Evolutionary conservation across 2,797 vertebrate genomes (phyloP), one percentile per base, ranked within the genome.

Genomic region (Glossophaga mutica): DNA sequence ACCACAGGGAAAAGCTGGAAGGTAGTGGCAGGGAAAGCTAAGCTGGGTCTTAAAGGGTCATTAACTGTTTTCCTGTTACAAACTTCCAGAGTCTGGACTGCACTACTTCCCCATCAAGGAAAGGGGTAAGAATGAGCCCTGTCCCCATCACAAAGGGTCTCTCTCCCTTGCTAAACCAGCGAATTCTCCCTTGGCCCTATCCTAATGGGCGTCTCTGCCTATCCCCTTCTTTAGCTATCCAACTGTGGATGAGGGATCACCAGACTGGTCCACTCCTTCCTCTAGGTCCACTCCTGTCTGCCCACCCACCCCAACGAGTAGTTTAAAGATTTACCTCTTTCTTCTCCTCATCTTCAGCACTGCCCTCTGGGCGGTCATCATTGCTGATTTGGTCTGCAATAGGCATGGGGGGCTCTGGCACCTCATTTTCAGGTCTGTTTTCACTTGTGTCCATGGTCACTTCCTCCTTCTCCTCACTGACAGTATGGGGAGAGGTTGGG

Each of bases 401-500:
- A 87, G 97, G 96, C 32, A 97, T 29, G 7, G 95, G 97, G 79
- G 97, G 96, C 79, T 98, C 98, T 26, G 97, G 87, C 91, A 96
- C 95, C 87, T 98, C 97, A 93, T 96, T 97, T 93, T 98, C 98
- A 87, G 98, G 87, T 93, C 97, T 98, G 88, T 81, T 98, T 76
- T 98, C 98, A 76, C 87, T 95, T 91, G 97, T 88, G 85, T 98
- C 98, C 98, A 98, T 98, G 21, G 97, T 96, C 86, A 97, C 96
- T 94, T 98, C 98, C 95, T 97, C 98, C 96, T 97, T 98, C 97
- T 98, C 98, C 96, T 98, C 98, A 97, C 98, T 98, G 97, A 68
- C 89, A 97, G 89, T 82, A 94, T 90, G n/a, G 81, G 96, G 62
- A 83, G 70, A 90, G 91, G 93, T 76, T 81, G 89, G 42, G 87